Conservation (phyloP, 2,888 invertebrate genomes). For the Eupithecia insigniata region DNA sequence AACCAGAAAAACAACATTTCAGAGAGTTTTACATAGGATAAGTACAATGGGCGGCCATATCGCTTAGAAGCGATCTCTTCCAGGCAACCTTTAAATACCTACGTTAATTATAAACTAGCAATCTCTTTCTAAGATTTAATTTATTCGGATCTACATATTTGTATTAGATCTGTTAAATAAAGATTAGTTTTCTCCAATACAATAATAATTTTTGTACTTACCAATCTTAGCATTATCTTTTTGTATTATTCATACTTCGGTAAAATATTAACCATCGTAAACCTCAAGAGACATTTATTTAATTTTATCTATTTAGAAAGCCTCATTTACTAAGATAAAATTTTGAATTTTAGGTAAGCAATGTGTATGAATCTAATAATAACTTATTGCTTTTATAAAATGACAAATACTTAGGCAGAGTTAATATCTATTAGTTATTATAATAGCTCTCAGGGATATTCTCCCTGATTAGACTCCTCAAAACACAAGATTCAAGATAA, state of each 20-base stretch:
- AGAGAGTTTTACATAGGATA: too few species aligned
- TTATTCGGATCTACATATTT: background rate
- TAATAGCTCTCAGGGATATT: background rate
- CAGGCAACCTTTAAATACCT: too few species aligned
- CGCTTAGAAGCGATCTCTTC: too few species aligned
- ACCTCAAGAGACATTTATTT: background rate
- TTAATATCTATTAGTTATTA: background rate
- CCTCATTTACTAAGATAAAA: background rate
- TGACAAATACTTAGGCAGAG: background rate
- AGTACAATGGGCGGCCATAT: too few species aligned
- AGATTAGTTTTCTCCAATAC: background rate
- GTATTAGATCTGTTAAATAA: background rate
- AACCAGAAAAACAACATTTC: too few species aligned
- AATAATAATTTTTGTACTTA: background rate
- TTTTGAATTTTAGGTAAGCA: background rate
- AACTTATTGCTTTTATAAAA: background rate
- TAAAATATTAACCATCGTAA: background rate
- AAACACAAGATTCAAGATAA: too few species aligned
- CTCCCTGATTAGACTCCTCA: background rate
- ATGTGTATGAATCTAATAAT: background rate
- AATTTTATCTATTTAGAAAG: background rate
- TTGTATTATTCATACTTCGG: background rate
- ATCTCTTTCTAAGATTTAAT: background rate
- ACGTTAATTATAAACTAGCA: background rate
- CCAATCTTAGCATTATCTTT: background rate